phyloP scores from a whole-genome alignment of 1,140 invertebrate genomes.

The Magallana ariakensis region DNA sequence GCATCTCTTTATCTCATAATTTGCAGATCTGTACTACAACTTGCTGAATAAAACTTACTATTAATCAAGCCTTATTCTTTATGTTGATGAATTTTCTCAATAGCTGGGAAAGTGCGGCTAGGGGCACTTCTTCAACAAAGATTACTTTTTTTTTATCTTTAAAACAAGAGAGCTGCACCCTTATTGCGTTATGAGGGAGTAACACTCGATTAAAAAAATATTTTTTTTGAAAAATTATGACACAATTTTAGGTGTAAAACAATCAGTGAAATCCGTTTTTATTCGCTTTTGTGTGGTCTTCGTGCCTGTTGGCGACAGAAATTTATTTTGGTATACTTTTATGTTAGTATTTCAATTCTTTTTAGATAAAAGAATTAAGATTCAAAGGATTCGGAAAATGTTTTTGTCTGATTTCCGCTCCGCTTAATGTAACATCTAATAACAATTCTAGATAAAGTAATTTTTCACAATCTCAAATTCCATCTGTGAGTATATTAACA shows the following conservation, averaged over 20 bases:
- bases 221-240: slow-evolving; percentile 14
- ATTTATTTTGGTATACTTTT: not conserved
- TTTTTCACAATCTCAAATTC: slow-evolving; percentile 34
- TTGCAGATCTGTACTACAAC: not conserved
- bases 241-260: not conserved
- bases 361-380: not conserved
- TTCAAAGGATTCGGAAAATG: slow-evolving; percentile 2
- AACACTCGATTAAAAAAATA: not conserved
- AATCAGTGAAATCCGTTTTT: not conserved
- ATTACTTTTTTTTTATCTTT: slow-evolving; percentile 7
- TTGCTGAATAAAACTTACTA: not conserved
- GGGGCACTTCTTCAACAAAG: slow-evolving; percentile 39
- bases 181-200: not conserved
- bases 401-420: not conserved
- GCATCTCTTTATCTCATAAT: not conserved
- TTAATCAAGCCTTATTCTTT: slow-evolving; percentile 35
- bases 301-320: slow-evolving; percentile 7
- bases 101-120: slow-evolving; percentile 3
- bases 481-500: slow-evolving; percentile 21
- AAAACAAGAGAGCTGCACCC: slow-evolving; percentile 30
- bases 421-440: not conserved
- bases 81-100: slow-evolving; percentile 27
- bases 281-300: slow-evolving; percentile 2
- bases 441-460: slow-evolving; percentile 18
- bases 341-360: slow-evolving; percentile 7